Conservation (phyloP, 2,113 vertebrate species). For the Polypterus bichir region DNA sequence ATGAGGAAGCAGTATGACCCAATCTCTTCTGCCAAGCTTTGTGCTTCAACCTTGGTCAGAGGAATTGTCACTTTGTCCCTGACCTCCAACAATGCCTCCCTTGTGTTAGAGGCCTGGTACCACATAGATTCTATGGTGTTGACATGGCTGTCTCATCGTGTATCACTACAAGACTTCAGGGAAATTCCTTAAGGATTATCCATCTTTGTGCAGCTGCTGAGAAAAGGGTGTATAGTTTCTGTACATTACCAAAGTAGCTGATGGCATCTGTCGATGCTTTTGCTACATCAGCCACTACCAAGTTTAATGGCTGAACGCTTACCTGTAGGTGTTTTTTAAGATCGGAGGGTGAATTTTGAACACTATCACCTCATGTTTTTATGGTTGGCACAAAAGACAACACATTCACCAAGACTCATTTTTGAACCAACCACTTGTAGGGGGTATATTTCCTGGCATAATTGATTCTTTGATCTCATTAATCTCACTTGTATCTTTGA, state of each 20-base stretch:
- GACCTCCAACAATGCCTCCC: constrained; percentile 2
- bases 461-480: too few species aligned
- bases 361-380: too few species aligned
- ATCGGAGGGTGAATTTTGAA: too few species aligned
- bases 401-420: too few species aligned
- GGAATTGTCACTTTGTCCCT: not conserved
- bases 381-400: too few species aligned
- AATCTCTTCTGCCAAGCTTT: not conserved
- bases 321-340: too few species aligned
- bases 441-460: too few species aligned
- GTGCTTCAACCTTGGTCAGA: not conserved
- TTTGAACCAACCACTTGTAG: too few species aligned
- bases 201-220: not conserved
- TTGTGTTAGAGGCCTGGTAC: not conserved
- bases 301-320: too few species aligned
- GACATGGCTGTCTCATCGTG: not conserved
- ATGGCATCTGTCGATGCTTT: not conserved
- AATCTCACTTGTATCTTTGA: too few species aligned
- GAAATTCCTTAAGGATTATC: not conserved
- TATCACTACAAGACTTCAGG: not conserved
- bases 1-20: constrained; percentile 7
- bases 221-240: not conserved
- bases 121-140: constrained; percentile 1
- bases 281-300: not conserved
- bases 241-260: not conserved